Evolutionary conservation across 2,888 invertebrate genomes (phyloP).

Genomic region (Drosophila paramelanica): DNA sequence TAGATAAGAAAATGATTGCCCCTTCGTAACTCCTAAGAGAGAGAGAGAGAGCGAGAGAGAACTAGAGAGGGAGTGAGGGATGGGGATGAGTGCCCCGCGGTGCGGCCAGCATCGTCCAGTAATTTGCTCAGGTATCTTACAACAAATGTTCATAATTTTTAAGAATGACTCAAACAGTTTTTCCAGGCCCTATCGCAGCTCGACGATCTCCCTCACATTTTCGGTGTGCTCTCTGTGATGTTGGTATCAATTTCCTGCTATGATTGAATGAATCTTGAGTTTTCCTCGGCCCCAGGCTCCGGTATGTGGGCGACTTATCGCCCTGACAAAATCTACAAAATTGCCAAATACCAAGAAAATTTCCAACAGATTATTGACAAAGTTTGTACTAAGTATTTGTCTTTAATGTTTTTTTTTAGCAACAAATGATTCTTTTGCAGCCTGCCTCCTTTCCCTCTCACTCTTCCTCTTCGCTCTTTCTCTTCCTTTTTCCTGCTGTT

Average conservation of each 20-base stretch:
- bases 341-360: constrained; percentile 67
- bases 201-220: constrained; percentile 52
- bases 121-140: constrained; percentile 77
- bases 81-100: constrained; percentile 50
- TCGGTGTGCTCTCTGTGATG: constrained; percentile 56
- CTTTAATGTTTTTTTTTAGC: constrained; percentile 23
- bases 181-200: constrained; percentile 52
- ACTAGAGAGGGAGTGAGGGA: neutral
- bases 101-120: constrained; percentile 48
- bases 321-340: constrained; percentile 56
- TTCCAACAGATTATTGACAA: constrained; percentile 44
- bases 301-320: constrained; percentile 66
- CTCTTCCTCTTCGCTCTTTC: neutral
- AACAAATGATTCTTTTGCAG: constrained; percentile 34
- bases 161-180: constrained; percentile 74
- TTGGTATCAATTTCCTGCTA: constrained; percentile 74
- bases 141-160: constrained; percentile 80
- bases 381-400: constrained; percentile 24
- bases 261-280: constrained; percentile 72
- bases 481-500: constrained; percentile 4
- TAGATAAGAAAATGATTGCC: constrained; percentile 75
- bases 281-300: constrained; percentile 1
- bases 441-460: too few species aligned
- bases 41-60: neutral
- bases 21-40: constrained; percentile 23